A percentile compares a stretch with the other conserved stretches of the same genome.
Evolutionary conservation across 2,797 vertebrate genomes (phyloP).

Genomic region (Avahi laniger): DNA sequence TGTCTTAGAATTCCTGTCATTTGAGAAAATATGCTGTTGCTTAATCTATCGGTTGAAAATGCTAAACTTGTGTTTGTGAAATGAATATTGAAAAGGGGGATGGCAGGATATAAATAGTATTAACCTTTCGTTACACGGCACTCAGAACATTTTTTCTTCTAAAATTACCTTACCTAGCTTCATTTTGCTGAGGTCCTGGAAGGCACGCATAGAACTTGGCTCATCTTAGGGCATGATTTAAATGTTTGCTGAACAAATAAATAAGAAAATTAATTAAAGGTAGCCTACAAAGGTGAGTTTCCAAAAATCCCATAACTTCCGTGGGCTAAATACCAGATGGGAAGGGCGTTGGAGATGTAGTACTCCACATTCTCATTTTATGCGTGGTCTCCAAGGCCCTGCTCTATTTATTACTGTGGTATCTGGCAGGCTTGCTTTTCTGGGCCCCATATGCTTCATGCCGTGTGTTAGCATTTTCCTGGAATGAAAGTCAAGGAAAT

Average conservation of each 20-base stretch:
- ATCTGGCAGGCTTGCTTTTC: slow-evolving; percentile 60
- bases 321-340: slow-evolving; percentile 2
- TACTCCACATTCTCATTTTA: neutral
- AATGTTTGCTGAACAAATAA: slow-evolving; percentile 51
- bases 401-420: slow-evolving; percentile 45
- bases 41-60: neutral
- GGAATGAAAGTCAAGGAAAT: slow-evolving; percentile 73
- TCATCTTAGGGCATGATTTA: neutral
- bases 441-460: slow-evolving; percentile 11
- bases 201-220: neutral
- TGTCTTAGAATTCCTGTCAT: neutral
- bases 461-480: slow-evolving; percentile 66
- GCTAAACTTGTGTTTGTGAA: neutral
- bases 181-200: neutral
- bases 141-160: neutral
- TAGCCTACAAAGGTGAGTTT: slow-evolving; percentile 36
- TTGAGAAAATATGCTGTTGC: neutral
- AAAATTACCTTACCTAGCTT: neutral
- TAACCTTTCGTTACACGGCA: neutral
- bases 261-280: slow-evolving; percentile 60
- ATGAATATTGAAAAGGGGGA: neutral
- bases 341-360: neutral
- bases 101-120: neutral
- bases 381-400: neutral
- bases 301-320: neutral